phyloP scores from a whole-genome alignment of 2,113 vertebrate genomes.

The Nothocercus nigrocapillus region DNA sequence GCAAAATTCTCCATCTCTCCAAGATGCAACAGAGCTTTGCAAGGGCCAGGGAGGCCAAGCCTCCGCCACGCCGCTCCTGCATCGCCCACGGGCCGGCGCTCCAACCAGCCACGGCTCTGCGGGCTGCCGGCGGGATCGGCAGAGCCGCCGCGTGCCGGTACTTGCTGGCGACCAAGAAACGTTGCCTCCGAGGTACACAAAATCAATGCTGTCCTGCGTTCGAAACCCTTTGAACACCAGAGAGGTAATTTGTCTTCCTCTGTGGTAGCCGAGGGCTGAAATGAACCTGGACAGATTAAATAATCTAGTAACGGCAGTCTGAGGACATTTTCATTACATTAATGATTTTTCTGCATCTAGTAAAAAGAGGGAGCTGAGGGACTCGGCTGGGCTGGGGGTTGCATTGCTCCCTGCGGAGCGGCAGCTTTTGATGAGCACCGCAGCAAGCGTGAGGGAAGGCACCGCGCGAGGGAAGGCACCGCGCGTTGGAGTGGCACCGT shows the following conservation, averaged over 20 bases:
- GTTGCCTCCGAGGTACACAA: background rate
- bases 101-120: too few relatives aligned
- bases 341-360: background rate
- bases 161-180: too few relatives aligned
- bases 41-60: too few relatives aligned
- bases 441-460: too few relatives aligned
- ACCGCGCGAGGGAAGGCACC: too few relatives aligned
- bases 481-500: too few relatives aligned
- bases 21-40: background rate
- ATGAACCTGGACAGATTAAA: conserved; percentile 25
- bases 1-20: background rate
- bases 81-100: too few relatives aligned
- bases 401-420: background rate
- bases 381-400: background rate
- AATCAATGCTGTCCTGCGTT: conserved; percentile 37
- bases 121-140: too few relatives aligned
- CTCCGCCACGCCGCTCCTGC: too few relatives aligned
- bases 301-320: background rate
- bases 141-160: too few relatives aligned
- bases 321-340: conserved; percentile 30
- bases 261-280: background rate
- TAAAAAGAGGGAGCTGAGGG: background rate
- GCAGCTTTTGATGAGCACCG: fast-evolving
- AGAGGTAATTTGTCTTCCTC: conserved; percentile 57
- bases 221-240: conserved; percentile 20